phyloP scores from a whole-genome alignment of 2,113 vertebrate species.

The Marmota flaviventris region DNA sequence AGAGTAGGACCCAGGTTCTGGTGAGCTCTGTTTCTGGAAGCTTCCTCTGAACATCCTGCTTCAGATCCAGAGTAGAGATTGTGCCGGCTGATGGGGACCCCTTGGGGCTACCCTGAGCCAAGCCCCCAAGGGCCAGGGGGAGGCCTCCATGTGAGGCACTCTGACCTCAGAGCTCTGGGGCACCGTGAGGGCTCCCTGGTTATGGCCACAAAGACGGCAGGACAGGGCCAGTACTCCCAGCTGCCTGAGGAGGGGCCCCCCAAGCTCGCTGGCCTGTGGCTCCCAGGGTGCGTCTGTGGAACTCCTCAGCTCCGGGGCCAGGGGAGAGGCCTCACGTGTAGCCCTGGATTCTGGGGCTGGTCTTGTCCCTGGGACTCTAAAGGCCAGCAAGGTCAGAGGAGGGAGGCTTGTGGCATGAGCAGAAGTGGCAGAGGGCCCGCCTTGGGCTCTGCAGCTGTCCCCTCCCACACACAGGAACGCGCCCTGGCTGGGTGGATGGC shows the following conservation, averaged over 20 bases:
- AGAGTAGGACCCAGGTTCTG: background rate
- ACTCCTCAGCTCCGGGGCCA: background rate
- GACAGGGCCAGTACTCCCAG: background rate
- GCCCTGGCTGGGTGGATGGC: background rate
- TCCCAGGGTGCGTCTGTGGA: too few species aligned
- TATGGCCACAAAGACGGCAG: background rate
- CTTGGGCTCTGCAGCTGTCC: too few species aligned
- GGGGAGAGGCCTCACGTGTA: background rate
- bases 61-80: background rate
- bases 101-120: background rate
- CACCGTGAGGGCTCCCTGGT: accelerated
- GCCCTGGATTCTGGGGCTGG: background rate
- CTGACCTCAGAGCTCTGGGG: accelerated
- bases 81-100: background rate
- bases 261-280: too few species aligned
- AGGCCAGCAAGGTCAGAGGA: background rate
- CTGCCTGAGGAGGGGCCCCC: too few species aligned
- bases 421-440: too few species aligned
- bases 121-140: background rate
- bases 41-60: too few species aligned
- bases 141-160: background rate
- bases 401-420: too few species aligned
- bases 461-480: background rate
- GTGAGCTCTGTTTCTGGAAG: background rate
- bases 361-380: background rate